A percentile compares a stretch with the other conserved stretches of the same genome.
These are phyloP conservation scores for Propithecus perrieri DNA, from an alignment of 2,797 vertebrate species.

Conservation along the genomic window DNA sequence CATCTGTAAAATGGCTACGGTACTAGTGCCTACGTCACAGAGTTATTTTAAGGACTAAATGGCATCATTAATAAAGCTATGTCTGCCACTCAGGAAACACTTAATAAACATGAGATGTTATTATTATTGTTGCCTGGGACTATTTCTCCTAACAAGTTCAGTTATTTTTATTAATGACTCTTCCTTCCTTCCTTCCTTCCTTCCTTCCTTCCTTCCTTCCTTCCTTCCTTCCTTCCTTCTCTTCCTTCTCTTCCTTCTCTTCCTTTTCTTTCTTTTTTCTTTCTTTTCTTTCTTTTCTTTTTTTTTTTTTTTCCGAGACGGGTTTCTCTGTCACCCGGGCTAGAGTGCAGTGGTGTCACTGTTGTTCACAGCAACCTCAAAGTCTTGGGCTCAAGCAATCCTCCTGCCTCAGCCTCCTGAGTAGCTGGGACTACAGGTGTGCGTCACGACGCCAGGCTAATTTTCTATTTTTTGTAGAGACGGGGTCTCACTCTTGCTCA, in stretches of 20 bases:
- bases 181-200: neutral
- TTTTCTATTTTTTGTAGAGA: neutral
- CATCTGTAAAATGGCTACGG: neutral
- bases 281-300: neutral
- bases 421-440: neutral
- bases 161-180: slow-evolving; percentile 34
- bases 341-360: neutral
- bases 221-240: neutral
- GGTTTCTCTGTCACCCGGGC: neutral
- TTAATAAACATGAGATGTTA: neutral
- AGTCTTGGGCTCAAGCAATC: neutral
- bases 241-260: neutral
- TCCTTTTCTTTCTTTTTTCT: too few species aligned
- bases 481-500: neutral
- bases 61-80: neutral
- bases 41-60: neutral
- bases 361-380: neutral
- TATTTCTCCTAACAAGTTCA: neutral
- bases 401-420: neutral
- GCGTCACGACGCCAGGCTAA: neutral
- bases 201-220: too few species aligned
- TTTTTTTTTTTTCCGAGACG: neutral
- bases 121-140: neutral
- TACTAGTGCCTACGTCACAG: neutral
- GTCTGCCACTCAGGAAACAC: neutral